Evolutionary conservation across 2,888 invertebrate genomes (phyloP), one percentile per base, ranked within the genome.

Genomic region (Ethmia dodecea): DNA sequence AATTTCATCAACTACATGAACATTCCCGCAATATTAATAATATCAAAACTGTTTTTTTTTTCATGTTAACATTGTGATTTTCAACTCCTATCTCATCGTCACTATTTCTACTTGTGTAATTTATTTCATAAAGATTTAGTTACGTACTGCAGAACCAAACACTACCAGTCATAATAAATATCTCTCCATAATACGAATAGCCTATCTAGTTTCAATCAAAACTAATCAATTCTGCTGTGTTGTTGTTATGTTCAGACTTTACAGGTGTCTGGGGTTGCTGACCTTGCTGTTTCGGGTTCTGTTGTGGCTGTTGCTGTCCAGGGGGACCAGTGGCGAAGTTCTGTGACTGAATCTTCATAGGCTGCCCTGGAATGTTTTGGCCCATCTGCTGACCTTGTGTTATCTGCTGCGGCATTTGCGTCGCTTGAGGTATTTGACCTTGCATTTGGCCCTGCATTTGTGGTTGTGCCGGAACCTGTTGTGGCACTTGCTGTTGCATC

Each of bases 181-280:
- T 60, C 45, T 51, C 43, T 57, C 45, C 37, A 44, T 50, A 37
- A 41, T 35, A 24, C 10, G 25, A 35, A 33, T 37, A 28, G n/a
- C n/a, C n/a, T n/a, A n/a, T n/a, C n/a, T 26, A 27, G 39, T 35
- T 34, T 89, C 87, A 94, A 84, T 94, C 94, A 53, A 95, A 95
- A 63, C 91, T 92, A 47, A 95, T 95, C 22, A 95, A 84, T 74
- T 94, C 94, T 10, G 92, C 94, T 2, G 93, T 93, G 40, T 80
- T 84, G 43, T 79, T 84, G 45, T 83, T 84, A 35, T 69, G 62
- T 58, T 84, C 84, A 8, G 83, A 60, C 40, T 84, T 84, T 1
- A 66, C 61, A 0, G 71, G 62, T 1, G 78, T 68, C 44, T 70
- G 81, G 3, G 51, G 45, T 37, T 67, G 72, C 38, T 63, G 65